These are phyloP conservation scores for Passer montanus DNA, from an alignment of 2,113 vertebrate species.

Conservation along the genomic window DNA sequence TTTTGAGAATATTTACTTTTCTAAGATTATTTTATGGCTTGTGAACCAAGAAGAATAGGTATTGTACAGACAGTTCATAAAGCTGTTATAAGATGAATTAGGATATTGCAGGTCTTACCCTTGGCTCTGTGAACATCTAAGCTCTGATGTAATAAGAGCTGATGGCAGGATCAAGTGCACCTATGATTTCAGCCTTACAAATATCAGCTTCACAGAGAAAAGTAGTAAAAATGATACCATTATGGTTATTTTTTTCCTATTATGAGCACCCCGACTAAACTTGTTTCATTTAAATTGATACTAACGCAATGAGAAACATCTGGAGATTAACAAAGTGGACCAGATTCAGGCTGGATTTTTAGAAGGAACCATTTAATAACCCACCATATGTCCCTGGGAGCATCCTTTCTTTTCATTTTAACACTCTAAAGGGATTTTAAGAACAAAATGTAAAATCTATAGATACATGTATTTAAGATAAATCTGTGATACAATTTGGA, in stretches of 20 bases:
- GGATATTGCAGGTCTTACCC: neutral
- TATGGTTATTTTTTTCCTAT: neutral
- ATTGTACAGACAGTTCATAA: neutral
- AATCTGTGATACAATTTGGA: accelerated
- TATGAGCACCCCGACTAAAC: neutral
- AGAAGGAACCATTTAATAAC: neutral
- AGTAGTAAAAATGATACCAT: neutral
- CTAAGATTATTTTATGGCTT: neutral
- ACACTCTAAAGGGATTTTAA: neutral
- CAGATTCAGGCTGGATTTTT: neutral
- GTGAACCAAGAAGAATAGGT: neutral
- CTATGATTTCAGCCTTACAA: neutral
- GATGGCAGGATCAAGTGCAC: neutral
- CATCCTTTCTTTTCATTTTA: neutral
- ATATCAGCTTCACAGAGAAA: neutral
- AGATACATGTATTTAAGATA: neutral
- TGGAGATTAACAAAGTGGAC: neutral
- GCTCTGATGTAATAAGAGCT: neutral
- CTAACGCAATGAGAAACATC: neutral
- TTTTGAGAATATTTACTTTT: neutral
- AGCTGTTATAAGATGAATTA: neutral
- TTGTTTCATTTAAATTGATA: neutral
- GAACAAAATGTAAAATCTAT: neutral
- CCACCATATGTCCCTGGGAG: neutral
- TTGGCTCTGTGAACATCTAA: neutral